phyloP scores from a whole-genome alignment of 2,113 vertebrate genomes.

The Chloropsis cyanopogon region DNA sequence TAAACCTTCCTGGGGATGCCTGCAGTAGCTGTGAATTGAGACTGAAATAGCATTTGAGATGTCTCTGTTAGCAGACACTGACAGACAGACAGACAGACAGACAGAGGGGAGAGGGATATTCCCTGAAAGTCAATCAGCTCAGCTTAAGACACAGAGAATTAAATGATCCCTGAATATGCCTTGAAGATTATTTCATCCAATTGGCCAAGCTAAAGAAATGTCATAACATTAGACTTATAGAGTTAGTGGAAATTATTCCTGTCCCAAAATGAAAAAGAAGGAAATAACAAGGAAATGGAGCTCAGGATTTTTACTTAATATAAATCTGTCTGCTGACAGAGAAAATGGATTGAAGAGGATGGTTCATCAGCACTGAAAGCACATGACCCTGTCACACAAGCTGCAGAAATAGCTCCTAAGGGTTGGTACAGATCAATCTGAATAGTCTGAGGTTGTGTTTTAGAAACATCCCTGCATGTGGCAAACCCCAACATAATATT shows the following conservation, averaged over 20 bases:
- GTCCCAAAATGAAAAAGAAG: neutral
- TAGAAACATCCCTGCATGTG: neutral
- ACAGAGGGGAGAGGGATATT: neutral
- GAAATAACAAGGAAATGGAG: neutral
- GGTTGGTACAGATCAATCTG: neutral
- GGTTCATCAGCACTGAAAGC: neutral
- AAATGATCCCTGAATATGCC: neutral
- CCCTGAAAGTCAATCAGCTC: neutral
- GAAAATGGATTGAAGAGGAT: neutral
- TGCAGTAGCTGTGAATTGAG: neutral
- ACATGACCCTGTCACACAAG: neutral
- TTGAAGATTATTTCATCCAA: neutral
- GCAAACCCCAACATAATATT: neutral
- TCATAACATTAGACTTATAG: neutral
- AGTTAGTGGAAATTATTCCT: neutral
- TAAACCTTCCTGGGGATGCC: neutral
- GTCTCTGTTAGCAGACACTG: neutral
- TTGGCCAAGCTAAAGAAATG: neutral
- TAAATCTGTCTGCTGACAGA: neutral
- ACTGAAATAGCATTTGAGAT: accelerated
- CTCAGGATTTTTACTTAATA: neutral
- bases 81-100: no score
- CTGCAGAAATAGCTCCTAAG: neutral
- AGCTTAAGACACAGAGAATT: neutral
- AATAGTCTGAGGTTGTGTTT: neutral